Evolutionary conservation across 2,888 invertebrate genomes (phyloP), one percentile per base, ranked within the genome.

Genomic region (Stenurella melanura): DNA sequence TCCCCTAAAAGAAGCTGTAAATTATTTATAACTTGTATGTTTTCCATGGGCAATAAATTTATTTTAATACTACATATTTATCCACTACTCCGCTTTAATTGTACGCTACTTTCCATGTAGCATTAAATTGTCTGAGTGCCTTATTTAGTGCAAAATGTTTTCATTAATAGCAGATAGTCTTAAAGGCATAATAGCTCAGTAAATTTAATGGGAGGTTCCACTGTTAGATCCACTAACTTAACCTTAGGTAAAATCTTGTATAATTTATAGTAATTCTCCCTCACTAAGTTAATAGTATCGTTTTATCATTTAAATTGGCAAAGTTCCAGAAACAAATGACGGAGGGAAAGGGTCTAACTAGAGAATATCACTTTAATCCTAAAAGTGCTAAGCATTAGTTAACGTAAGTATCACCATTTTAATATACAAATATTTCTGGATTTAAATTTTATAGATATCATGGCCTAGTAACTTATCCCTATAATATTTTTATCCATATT

Each of bases 221-320:
- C 77, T 74, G 80, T 80, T 81, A 77, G 79, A 83, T 82, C 80
- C 80, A 79, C 82, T 81, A 83, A 84, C 83, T 84, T 85, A 87
- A 87, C 87, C 87, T 86, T 86, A 86, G 87, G 86, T 87, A 87
- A 87, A 87, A 87, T 87, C 87, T 87, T 87, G 87, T 85, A 86
- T 89, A 88, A 89, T 88, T 88, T 88, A 88, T 88, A 83, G 87
- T 85, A 86, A 85, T 85, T 84, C 87, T 83, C 86, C 85, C 86
- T 86, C 82, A 76, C 86, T 85, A 86, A 88, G 87, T 88, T 89
- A 89, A 89, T 89, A 87, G 88, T 87, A 86, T 86, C 88, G 85
- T 89, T 89, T 88, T 89, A 88, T 89, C 89, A 89, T 88, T 88
- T 87, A 87, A 88, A 89, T 88, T 88, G 87, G 88, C 86, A 86